Conservation (phyloP, 2,113 vertebrate genomes). For the Pelecanoides urinatrix region DNA sequence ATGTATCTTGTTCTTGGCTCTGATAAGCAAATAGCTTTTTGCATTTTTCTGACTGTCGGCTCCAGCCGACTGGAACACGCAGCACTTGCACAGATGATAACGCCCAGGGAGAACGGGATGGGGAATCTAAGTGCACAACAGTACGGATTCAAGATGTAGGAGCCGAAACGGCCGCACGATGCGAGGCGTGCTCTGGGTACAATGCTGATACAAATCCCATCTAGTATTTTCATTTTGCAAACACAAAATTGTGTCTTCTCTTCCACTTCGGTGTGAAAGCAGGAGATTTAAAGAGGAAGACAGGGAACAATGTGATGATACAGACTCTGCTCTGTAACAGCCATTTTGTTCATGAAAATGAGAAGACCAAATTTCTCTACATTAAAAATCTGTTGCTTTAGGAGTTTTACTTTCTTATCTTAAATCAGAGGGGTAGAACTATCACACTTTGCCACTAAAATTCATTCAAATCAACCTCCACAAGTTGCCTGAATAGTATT, state of each 20-base stretch:
- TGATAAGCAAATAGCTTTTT: not conserved
- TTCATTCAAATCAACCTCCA: not conserved
- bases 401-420: not conserved
- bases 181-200: not conserved
- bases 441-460: not conserved
- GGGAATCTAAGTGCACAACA: accelerated
- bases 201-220: accelerated
- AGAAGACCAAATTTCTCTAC: too few species aligned
- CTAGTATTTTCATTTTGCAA: accelerated
- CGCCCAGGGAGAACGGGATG: accelerated
- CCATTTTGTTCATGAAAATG: not conserved
- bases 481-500: not conserved
- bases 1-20: not conserved
- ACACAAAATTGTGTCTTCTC: not conserved
- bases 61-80: not conserved
- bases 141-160: not conserved
- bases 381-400: not conserved
- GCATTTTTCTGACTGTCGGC: not conserved
- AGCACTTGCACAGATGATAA: not conserved
- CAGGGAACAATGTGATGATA: accelerated
- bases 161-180: accelerated
- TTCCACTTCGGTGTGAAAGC: not conserved
- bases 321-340: accelerated
- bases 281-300: not conserved
- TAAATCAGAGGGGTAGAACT: not conserved